Evolutionary conservation across 2,888 invertebrate genomes (phyloP).

Genomic region (Azorinus chamasolen): DNA sequence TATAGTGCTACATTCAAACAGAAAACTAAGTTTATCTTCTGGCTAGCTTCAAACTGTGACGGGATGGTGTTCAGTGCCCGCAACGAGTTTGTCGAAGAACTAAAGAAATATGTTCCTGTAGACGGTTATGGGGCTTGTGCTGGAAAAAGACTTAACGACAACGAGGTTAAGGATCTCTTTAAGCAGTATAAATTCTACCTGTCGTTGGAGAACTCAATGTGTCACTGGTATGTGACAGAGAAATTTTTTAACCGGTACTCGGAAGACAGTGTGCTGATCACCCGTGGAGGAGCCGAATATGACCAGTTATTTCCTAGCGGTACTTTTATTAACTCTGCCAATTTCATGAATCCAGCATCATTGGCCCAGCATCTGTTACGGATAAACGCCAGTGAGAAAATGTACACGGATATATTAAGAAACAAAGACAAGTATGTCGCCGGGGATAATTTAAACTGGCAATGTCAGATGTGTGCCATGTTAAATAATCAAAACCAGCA

Average conservation of each 20-base stretch:
- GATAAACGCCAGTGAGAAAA: conserved; percentile 30
- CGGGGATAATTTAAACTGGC: conserved; percentile 1
- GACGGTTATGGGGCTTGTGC: conserved; percentile 17
- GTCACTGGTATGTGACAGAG: conserved; percentile 18
- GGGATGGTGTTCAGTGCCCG: conserved; percentile 10
- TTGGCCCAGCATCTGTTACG: conserved; percentile 8
- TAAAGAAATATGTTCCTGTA: conserved; percentile 11
- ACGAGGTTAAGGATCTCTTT: neutral
- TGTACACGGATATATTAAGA: conserved; percentile 21
- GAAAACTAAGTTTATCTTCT: conserved; percentile 4
- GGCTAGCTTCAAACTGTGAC: conserved; percentile 12
- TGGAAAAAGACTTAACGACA: neutral
- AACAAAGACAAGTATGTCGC: conserved; percentile 17
- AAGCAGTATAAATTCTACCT: conserved; percentile 18
- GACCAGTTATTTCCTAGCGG: conserved; percentile 17
- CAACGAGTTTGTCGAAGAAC: conserved; percentile 11
- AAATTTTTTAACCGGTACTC: conserved; percentile 13
- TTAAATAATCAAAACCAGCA: conserved; percentile 25
- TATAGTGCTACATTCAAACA: neutral
- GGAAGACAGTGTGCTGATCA: conserved; percentile 19
- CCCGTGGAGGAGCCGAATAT: conserved; percentile 35
- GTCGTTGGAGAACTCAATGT: conserved; percentile 17
- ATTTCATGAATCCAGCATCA: conserved; percentile 4
- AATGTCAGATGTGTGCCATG: conserved; percentile 24
- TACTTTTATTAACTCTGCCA: conserved; percentile 19